These are phyloP conservation scores for Reticulitermes speratus DNA, from an alignment of 1,140 invertebrate species.

Conservation along the genomic window DNA sequence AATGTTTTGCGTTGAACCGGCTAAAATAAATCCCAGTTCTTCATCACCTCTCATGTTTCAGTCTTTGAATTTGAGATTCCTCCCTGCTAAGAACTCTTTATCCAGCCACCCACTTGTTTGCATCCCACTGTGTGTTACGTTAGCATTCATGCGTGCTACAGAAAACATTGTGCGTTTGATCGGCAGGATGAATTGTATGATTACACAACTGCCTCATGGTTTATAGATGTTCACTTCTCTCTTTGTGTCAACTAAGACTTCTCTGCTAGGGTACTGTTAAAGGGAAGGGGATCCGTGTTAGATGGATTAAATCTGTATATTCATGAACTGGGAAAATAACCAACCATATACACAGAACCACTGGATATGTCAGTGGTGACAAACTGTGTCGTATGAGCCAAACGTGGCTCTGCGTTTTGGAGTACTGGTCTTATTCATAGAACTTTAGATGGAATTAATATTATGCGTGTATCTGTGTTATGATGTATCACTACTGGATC, in stretches of 20 bases:
- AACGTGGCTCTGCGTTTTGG: not conserved
- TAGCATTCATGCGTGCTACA: not conserved
- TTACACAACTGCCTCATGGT: constrained; percentile 17
- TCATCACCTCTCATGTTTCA: no score
- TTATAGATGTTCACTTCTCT: constrained; percentile 19
- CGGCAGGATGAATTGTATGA: not conserved
- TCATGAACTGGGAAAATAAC: constrained; percentile 15
- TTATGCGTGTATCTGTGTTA: no score
- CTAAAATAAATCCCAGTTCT: no score
- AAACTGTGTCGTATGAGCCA: not conserved
- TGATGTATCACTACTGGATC: no score
- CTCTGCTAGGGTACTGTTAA: not conserved
- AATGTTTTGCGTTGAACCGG: no score
- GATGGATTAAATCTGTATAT: constrained; percentile 17
- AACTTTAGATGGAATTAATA: no score
- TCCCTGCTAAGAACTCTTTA: not conserved
- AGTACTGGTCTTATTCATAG: no score
- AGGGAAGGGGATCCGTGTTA: not conserved
- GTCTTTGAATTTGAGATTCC: not conserved
- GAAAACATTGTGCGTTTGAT: constrained; percentile 16
- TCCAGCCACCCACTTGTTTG: constrained; percentile 4
- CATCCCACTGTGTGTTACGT: not conserved
- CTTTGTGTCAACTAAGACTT: constrained; percentile 2
- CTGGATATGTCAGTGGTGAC: not conserved
- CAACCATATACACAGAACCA: not conserved